These are phyloP conservation scores for Todiramphus saurophagus DNA, from an alignment of 2,113 vertebrate species.

Conservation along the genomic window DNA sequence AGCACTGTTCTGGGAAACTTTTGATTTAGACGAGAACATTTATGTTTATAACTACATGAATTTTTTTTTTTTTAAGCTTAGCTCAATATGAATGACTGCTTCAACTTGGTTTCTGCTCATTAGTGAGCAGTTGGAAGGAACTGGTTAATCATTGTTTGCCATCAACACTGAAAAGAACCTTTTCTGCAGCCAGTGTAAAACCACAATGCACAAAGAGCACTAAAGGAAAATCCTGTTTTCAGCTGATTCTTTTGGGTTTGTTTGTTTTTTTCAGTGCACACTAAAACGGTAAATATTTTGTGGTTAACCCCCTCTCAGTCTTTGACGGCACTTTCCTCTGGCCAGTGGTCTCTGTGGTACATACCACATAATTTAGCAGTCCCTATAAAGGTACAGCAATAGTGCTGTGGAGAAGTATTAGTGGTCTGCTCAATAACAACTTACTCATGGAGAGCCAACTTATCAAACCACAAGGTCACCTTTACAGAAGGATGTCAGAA, in stretches of 20 bases:
- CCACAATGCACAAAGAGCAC: background rate
- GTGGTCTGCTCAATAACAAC: background rate
- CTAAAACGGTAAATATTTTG: background rate
- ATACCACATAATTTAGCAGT: background rate
- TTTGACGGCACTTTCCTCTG: background rate
- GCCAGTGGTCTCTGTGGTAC: conserved; percentile 34
- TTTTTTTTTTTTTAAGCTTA: background rate
- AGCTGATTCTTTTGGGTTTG: background rate
- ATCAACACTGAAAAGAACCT: background rate
- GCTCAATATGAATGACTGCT: conserved; percentile 7
- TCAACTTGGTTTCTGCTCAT: conserved; percentile 8
- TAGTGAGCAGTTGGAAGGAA: conserved; percentile 27
- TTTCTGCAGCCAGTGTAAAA: conserved; percentile 1
- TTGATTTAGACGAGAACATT: background rate
- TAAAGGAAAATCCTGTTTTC: conserved; percentile 22
- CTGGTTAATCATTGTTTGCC: conserved; percentile 49
- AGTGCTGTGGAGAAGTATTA: background rate
- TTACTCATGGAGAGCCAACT: background rate
- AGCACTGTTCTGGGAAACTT: background rate
- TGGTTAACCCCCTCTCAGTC: background rate
- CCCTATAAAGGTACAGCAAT: background rate
- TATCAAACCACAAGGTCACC: background rate
- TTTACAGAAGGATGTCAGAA: background rate
- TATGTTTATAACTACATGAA: background rate
- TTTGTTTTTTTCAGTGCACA: background rate